Evolutionary conservation across 23 tunicate species (phyloP), one percentile per base, ranked within the genome.

Genomic region (Corella eumyota): DNA sequence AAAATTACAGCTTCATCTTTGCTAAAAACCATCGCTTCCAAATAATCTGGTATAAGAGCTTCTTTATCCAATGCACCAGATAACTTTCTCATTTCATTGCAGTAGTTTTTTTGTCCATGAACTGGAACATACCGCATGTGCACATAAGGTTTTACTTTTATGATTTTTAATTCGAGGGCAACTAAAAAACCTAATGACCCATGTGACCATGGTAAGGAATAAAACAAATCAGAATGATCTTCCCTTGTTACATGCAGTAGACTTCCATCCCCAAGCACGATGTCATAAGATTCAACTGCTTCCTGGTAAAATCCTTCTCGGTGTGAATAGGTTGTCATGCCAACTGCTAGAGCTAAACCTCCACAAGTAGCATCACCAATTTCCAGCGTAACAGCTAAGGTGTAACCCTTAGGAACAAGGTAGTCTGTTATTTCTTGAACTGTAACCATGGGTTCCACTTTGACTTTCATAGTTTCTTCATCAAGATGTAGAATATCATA

Each of bases 361-460:
- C 92, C 92, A 46, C 92, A 83, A 51, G 92, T 83, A 4, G 92
- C 92, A 55, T 83, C 92, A 34, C 70, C 80, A 13, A 83, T 83
- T 74, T 83, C 92, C 11, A 83, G 48, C 0, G 81, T 74, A 30
- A 83, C 92, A 9, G 79, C 92, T 30, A 83, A 34, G 2, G 81
- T 60, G 66, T 83, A 83, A 2, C 92, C 92, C 11, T 56, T 57
- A 23, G 74, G 76, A 24, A 83, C 48, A 0, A 83, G 64, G 55
- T 56, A 83, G 11, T 68, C 37, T 28, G 81, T 74, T 2, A 83
- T 64, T 32, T 83, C 92, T 4, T 76, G 48, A 50, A 83, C 92
- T 11, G 92, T 56, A 22, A 83, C 92, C 81, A 83, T 74, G 44
- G 92, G 92, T 35, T 83, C 92, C 0, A 83, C 81, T 37, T 61